Conservation (phyloP, 2,888 invertebrate species). For the Acheta domesticus region DNA sequence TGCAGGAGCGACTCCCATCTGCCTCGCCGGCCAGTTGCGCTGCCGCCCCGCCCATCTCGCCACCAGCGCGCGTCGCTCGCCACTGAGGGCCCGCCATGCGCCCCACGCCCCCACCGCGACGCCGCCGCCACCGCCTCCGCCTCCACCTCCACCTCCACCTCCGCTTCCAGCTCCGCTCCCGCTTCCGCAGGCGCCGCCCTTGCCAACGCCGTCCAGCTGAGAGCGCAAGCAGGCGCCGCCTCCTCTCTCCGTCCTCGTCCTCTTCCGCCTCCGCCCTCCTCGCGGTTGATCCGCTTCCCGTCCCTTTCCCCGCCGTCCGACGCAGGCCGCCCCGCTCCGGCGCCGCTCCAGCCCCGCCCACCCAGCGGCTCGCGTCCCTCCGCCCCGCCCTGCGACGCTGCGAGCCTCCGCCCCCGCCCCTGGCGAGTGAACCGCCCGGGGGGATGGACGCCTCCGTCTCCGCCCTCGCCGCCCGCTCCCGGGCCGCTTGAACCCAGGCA, state of each 20-base stretch:
- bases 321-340: no score
- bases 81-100: no score
- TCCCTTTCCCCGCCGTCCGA: not conserved
- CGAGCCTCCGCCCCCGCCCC: not conserved
- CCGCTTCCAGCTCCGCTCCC: not conserved
- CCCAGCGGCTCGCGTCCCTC: not conserved
- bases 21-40: no score
- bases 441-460: not conserved
- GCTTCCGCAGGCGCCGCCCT: not conserved
- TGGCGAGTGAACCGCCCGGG: no score
- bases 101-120: no score
- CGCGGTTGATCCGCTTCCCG: not conserved
- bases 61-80: no score
- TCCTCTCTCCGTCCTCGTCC: not conserved
- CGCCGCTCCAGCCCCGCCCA: no score
- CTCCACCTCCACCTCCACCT: not conserved
- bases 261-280: not conserved
- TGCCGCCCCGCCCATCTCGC: no score
- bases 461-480: not conserved
- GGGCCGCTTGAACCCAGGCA: not conserved
- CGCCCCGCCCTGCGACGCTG: not conserved
- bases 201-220: slow-evolving; percentile 4
- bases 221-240: not conserved
- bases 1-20: no score
- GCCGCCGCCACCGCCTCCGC: not conserved